Base-by-base conservation (phyloP, 2,888 invertebrate species). In the Melinaea menophilus region DNA sequence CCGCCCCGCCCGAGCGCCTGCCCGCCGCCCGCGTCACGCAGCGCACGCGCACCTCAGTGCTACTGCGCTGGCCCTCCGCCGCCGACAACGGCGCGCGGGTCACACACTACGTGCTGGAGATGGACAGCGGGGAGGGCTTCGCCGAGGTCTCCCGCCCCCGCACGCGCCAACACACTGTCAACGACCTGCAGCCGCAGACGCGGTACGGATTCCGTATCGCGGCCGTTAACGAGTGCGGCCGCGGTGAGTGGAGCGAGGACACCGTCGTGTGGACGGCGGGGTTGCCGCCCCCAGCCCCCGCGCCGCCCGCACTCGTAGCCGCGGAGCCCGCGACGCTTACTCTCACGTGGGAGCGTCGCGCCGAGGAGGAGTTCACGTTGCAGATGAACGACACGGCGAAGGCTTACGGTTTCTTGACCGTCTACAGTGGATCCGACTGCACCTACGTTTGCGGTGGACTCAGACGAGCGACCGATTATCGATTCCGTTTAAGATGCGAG, bases 41-140 rank as follows among this genome's bases (percentile, higher is more conserved):
- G 75, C 93, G 95, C 76, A 92, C 94, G 71, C 95, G 95, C 83
- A 94, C 93, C 75, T 92, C 93, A 41, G 85, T 95, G 68, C 93
- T 94, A 76, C 84, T 95, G 74, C 92, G 94, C 74, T 96, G 95
- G 95, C 89, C 92, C 80, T 92, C 94, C 59, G 93, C 95, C 34
- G 85, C 91, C 66, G 95, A 96, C 81, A 97, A 97, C 86, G 97
- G 97, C 56, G 93, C 96, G 13, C 94, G 94, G 75, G 92, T 97
- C 66, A 88, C 92, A 60, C 93, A 94, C 78, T 97, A 97, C 85
- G 81, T 94, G 65, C 90, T 98, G 66, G 96, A 97, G 85, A 93
- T 93, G 81, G 95, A 95, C 78, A 93, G 94, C 79, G 95, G 95
- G 66, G 92, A 92, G 22, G 93, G 93, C 41, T 97, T 94, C 86